Evolutionary conservation across 1,140 invertebrate species (phyloP).

Genomic region (Scaptomyza pallida): DNA sequence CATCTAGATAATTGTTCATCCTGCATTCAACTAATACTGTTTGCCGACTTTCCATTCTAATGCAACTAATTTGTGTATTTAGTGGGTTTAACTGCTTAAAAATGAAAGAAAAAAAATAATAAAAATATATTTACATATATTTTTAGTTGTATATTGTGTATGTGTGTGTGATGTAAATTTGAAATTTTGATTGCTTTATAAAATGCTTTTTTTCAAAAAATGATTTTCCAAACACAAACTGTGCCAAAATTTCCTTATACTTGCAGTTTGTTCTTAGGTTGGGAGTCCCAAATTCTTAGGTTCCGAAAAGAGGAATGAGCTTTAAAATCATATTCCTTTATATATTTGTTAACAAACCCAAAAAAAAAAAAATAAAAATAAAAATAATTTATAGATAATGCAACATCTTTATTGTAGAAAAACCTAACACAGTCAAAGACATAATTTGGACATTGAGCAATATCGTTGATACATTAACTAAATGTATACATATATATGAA

Average conservation of each 20-base stretch:
- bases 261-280: no score
- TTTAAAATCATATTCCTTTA: no score
- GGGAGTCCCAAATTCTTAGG: no score
- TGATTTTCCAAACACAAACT: no score
- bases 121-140: no score
- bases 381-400: not conserved
- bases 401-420: slow-evolving; percentile 34
- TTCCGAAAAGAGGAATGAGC: no score
- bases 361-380: no score
- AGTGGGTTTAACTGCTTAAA: not conserved
- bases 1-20: not conserved
- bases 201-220: not conserved
- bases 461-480: not conserved
- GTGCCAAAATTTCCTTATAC: no score
- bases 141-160: not conserved
- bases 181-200: not conserved
- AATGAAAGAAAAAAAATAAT: not conserved
- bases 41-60: not conserved
- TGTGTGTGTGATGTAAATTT: not conserved
- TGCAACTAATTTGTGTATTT: not conserved
- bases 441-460: slow-evolving; percentile 26
- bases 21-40: not conserved
- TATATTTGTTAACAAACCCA: no score
- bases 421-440: slow-evolving; percentile 14
- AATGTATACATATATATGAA: not conserved